Percentiles rank a stretch among this genome's conserved stretches.
These are phyloP conservation scores for Diadromus collaris DNA, from an alignment of 2,888 invertebrate species.

Conservation along the genomic window DNA sequence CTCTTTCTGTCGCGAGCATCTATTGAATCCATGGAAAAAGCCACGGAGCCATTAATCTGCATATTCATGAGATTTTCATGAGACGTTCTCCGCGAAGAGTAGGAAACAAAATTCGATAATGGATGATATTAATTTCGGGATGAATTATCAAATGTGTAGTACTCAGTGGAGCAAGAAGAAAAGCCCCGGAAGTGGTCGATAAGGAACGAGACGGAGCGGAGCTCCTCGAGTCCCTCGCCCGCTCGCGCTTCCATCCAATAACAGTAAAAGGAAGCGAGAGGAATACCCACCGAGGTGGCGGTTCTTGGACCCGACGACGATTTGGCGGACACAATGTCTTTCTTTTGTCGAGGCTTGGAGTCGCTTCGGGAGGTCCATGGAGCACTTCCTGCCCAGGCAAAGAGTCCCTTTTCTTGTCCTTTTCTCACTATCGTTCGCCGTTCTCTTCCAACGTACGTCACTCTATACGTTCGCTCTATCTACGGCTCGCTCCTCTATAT, in stretches of 20 bases:
- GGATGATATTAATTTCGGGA: not conserved
- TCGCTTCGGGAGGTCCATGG: conserved; percentile 60
- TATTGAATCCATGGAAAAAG: conserved; percentile 8
- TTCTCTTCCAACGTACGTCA: conserved; percentile 27
- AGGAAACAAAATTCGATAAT: not conserved
- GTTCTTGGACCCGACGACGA: conserved; percentile 54
- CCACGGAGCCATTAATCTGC: conserved; percentile 15
- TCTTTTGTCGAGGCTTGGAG: conserved; percentile 60
- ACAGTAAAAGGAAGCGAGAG: conserved; percentile 27
- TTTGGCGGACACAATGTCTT: conserved; percentile 54
- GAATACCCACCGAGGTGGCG: conserved; percentile 11
- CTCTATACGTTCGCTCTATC: conserved; percentile 28
- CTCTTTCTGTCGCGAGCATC: conserved; percentile 1
- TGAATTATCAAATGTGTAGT: not conserved
- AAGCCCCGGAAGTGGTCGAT: not conserved
- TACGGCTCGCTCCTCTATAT: conserved; percentile 49
- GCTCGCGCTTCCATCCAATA: conserved; percentile 4
- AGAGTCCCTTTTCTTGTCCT: conserved; percentile 40
- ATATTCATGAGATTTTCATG: conserved; percentile 11
- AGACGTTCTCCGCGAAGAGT: not conserved
- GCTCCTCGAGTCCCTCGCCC: not conserved
- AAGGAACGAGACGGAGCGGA: not conserved
- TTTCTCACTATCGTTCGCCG: conserved; percentile 27
- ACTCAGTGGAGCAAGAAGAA: not conserved
- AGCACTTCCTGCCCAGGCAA: conserved; percentile 61